phyloP scores from a whole-genome alignment of 2,113 vertebrate genomes.

The Carlito syrichta region DNA sequence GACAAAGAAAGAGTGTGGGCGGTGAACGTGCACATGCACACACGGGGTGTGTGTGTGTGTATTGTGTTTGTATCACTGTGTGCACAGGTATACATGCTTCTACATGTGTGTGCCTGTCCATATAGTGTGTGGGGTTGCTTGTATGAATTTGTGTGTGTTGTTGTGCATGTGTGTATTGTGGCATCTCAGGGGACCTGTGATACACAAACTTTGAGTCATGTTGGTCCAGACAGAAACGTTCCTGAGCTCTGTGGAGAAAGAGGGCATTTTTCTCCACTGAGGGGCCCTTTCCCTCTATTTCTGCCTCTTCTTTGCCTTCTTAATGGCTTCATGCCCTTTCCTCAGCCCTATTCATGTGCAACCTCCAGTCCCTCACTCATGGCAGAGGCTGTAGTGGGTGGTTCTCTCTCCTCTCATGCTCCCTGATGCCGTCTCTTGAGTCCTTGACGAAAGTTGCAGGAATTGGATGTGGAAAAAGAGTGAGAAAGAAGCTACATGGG shows the following conservation, averaged over 20 bases:
- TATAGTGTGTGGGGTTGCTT: neutral
- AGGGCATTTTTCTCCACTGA: rapidly evolving
- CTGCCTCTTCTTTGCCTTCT: neutral
- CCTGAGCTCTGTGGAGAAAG: neutral
- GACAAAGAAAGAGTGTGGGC: neutral
- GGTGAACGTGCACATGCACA: no score
- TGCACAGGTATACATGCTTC: neutral
- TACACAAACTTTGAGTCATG: neutral
- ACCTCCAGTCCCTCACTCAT: neutral
- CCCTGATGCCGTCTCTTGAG: neutral
- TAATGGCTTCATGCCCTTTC: neutral
- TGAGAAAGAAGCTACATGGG: neutral
- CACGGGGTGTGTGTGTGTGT: neutral
- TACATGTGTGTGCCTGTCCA: neutral
- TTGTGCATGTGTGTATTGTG: no score
- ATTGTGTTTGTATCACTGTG: no score
- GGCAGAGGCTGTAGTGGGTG: rapidly evolving
- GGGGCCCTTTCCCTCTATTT: rapidly evolving
- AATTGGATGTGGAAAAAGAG: neutral
- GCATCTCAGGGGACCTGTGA: neutral
- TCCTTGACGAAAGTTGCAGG: neutral
- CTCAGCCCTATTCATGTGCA: neutral
- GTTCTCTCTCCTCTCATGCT: neutral
- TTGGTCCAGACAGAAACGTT: neutral
- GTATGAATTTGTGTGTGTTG: neutral